These are phyloP conservation scores for Alcedo quadribrachys DNA, from an alignment of 2,797 vertebrate species.

Conservation along the genomic window DNA sequence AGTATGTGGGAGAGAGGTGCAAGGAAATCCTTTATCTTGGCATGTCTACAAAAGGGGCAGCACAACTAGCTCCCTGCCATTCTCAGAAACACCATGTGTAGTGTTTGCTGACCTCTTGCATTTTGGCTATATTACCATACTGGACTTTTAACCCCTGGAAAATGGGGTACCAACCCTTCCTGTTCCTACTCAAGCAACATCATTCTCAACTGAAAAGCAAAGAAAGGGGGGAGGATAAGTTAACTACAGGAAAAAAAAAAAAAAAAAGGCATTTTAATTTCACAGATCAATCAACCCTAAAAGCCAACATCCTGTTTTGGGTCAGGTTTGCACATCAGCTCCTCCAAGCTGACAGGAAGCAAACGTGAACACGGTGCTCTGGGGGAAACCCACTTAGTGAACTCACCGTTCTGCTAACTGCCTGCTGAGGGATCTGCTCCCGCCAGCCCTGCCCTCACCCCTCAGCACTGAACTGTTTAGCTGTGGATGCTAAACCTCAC, in stretches of 20 bases:
- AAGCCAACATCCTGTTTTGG: slow-evolving; percentile 76
- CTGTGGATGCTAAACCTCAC: not conserved
- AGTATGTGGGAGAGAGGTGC: not conserved
- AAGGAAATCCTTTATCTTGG: not conserved
- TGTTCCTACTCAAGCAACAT: not conserved
- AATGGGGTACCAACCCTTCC: not conserved
- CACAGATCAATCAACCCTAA: slow-evolving; percentile 35
- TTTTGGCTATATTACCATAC: not conserved
- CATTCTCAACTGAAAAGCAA: not conserved
- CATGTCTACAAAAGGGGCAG: not conserved
- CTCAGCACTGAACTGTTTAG: not conserved
- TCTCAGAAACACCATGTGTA: not conserved
- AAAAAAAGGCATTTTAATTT: slow-evolving; percentile 40
- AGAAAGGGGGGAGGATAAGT: not conserved
- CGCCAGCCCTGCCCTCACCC: not conserved
- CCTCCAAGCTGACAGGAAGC: slow-evolving; percentile 54
- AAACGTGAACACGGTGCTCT: slow-evolving; percentile 1
- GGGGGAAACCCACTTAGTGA: not conserved
- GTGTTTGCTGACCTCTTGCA: not conserved
- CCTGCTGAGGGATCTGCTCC: not conserved
- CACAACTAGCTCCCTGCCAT: not conserved
- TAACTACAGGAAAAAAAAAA: not conserved
- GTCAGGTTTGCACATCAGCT: not conserved
- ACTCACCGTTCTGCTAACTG: not conserved
- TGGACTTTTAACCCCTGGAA: not conserved